A percentile compares a stretch with the other conserved stretches of the same genome.
Conservation (phyloP, 2,888 invertebrate genomes). For the Caenorhabditis sulstoni region DNA sequence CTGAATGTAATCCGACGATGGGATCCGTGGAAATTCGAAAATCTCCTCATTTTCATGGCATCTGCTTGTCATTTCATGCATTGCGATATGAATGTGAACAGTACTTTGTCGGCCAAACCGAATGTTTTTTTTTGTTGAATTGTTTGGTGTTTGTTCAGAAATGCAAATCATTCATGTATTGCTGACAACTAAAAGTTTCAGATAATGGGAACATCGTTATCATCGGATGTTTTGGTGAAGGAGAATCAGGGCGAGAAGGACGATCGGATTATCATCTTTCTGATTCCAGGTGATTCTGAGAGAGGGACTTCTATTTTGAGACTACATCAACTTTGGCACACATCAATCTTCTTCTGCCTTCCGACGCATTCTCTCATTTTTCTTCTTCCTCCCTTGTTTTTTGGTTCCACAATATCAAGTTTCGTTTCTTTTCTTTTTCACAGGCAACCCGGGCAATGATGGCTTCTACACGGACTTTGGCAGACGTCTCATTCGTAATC, state of each 20-base stretch:
- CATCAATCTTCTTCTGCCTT: slow-evolving; percentile 23
- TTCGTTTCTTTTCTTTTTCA: not conserved
- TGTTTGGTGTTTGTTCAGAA: not conserved
- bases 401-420: slow-evolving; percentile 8
- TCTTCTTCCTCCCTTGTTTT: slow-evolving; percentile 5
- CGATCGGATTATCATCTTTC: slow-evolving; percentile 66
- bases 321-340: slow-evolving; percentile 10
- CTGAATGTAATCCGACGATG: no score
- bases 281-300: slow-evolving; percentile 71
- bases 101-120: no score
- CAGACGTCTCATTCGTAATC: slow-evolving; percentile 63
- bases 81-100: not conserved
- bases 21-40: slow-evolving; percentile 3
- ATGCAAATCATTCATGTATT: slow-evolving; percentile 3
- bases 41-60: not conserved
- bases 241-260: slow-evolving; percentile 66
- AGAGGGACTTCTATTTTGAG: not conserved
- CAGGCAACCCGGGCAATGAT: slow-evolving; percentile 79
- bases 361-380: not conserved
- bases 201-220: slow-evolving; percentile 67
- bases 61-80: no score
- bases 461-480: slow-evolving; percentile 77
- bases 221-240: slow-evolving; percentile 55
- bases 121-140: no score
- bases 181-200: slow-evolving; percentile 18